phyloP scores from a whole-genome alignment of 1,140 invertebrate species.

The Micrasema longulum region DNA sequence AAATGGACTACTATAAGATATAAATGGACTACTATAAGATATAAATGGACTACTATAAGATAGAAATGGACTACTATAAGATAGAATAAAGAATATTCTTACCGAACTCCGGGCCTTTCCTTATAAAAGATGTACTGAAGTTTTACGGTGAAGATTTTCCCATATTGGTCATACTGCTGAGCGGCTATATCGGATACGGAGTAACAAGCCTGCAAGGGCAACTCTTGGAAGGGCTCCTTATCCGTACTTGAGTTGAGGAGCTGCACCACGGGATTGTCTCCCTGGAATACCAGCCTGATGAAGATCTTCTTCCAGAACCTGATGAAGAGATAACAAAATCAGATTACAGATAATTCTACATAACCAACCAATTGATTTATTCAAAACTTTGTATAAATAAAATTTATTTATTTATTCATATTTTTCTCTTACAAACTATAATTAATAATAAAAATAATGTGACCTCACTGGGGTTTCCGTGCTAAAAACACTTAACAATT shows the following conservation, averaged over 20 bases:
- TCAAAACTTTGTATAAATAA: no score
- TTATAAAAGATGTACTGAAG: slow-evolving; percentile 99
- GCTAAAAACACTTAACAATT: no score
- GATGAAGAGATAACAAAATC: no score
- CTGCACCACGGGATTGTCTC: slow-evolving; percentile 87
- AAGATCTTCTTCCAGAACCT: slow-evolving; percentile 99
- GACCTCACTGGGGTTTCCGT: no score
- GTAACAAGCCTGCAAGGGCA: slow-evolving; percentile 93
- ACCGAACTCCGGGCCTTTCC: slow-evolving; percentile 92
- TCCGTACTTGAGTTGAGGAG: slow-evolving; percentile 87
- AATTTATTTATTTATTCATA: no score
- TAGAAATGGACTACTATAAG: no score
- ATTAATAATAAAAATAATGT: no score
- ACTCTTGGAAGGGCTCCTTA: slow-evolving; percentile 93
- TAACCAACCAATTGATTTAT: not conserved
- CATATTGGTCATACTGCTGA: slow-evolving; percentile 98
- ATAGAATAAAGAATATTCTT: no score
- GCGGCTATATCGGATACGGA: slow-evolving; percentile 92
- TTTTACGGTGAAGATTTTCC: slow-evolving; percentile 99
- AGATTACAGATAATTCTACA: not conserved
- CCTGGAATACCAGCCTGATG: slow-evolving; percentile 82
- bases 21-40: no score
- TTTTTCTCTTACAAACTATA: no score
- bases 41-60: no score
- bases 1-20: no score